Evolutionary conservation across 2,888 invertebrate species (phyloP).

Genomic region (Athalia cordata): DNA sequence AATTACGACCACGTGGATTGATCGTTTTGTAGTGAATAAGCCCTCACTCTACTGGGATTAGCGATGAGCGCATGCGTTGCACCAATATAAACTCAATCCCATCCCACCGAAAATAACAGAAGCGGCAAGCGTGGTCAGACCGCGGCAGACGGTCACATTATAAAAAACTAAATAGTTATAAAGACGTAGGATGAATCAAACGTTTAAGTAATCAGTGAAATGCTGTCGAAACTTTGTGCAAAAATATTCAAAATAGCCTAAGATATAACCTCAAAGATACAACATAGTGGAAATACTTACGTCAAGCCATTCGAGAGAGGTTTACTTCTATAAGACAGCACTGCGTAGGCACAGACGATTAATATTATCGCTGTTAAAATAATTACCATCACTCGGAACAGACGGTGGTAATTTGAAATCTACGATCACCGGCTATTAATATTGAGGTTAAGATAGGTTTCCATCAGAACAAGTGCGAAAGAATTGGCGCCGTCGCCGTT

Average conservation of each 20-base stretch:
- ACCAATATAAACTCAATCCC: too few relatives aligned
- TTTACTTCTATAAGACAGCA: not conserved
- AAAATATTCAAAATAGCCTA: not conserved
- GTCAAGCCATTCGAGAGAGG: not conserved
- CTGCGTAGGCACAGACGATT: slow-evolving; percentile 24
- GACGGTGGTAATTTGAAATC: not conserved
- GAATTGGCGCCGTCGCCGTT: slow-evolving; percentile 17
- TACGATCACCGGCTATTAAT: not conserved
- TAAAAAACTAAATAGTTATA: too few relatives aligned
- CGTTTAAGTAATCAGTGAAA: not conserved
- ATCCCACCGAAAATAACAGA: too few relatives aligned
- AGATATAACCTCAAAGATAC: slow-evolving; percentile 19
- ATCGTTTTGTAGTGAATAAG: too few relatives aligned
- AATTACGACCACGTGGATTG: too few relatives aligned
- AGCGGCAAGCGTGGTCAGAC: too few relatives aligned
- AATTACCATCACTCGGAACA: slow-evolving; percentile 29
- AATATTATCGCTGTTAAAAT: slow-evolving; percentile 19
- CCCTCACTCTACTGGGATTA: too few relatives aligned
- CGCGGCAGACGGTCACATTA: too few relatives aligned
- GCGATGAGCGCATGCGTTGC: too few relatives aligned
- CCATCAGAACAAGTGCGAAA: not conserved
- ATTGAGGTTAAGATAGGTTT: slow-evolving; percentile 16
- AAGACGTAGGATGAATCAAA: too few relatives aligned
- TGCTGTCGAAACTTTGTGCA: not conserved
- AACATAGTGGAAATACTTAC: slow-evolving; percentile 31